Evolutionary conservation across 2,113 vertebrate genomes (phyloP), one percentile per base, ranked within the genome.

Genomic region (Caretta caretta): DNA sequence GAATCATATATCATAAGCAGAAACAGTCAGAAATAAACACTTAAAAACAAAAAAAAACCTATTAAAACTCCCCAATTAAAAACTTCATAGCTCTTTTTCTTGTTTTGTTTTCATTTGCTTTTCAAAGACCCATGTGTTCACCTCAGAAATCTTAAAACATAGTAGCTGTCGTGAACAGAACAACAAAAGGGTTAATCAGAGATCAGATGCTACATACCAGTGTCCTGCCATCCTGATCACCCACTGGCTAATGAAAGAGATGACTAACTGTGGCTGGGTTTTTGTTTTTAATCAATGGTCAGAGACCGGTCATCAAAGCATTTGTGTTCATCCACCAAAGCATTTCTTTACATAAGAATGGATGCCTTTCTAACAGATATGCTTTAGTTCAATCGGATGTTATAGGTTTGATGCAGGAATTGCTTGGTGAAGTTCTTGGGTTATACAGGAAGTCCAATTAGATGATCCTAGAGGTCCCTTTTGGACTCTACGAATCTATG

Each of bases 241-340:
- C 83, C 24, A 1, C 2, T 27, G 54, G 89, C 54, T 83, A 93
- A 97, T 35, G 57, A 13, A 93, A 42, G 7, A 3, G 86, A 25
- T 84, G 88, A 87, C 10, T 79, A 88, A 16, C 50, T 89, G 87
- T 8, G 62, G 62, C 62, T 88, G 24, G 89, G 90, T 87, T 94
- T 94, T 95, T 95, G 81, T 92, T 92, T 94, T 85, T 92, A 94
- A 94, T 91, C 93, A 96, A 65, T n/a, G 91, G 75, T 76, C 62
- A 93, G 53, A 54, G 92, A 75, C 86, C 84, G 91, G 85, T 62
- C 89, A 90, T 35, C 56, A 95, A 78, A 78, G 22, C 75, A 79
- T 59, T 29, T 29, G 56, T 90, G 93, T 75, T 95, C 89, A 84
- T 84, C 42, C 24, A 48, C 75, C 72, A 76, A 22, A 76, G 72